phyloP scores from a whole-genome alignment of 2,113 vertebrate genomes.

The Nerophis lumbriciformis region DNA sequence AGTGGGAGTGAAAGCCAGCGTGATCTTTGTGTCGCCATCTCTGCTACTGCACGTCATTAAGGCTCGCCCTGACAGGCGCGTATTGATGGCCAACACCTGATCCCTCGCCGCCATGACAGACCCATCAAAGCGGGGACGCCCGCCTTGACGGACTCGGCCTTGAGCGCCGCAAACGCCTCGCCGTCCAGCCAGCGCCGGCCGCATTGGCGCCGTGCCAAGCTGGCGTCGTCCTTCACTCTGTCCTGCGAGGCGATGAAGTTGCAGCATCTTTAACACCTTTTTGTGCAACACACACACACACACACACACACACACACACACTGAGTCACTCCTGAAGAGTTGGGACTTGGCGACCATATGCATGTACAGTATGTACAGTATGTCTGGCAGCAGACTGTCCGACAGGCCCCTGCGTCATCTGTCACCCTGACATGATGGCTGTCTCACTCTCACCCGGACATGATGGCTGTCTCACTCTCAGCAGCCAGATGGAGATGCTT shows the following conservation, averaged over 20 bases:
- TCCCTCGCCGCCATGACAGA: conserved; percentile 65
- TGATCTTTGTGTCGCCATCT: not conserved
- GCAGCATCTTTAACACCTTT: conserved; percentile 51
- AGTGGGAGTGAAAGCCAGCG: too few relatives aligned
- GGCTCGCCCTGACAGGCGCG: conserved; percentile 12
- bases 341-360: conserved; percentile 43
- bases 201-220: conserved; percentile 67
- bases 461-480: conserved; percentile 68
- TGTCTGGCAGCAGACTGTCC: conserved; percentile 56
- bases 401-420: conserved; percentile 66
- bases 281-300: not conserved
- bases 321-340: too few relatives aligned
- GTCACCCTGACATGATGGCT: conserved; percentile 67
- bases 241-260: conserved; percentile 65
- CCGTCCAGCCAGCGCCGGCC: not conserved
- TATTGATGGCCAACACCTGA: conserved; percentile 58
- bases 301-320: too few relatives aligned
- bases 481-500: conserved; percentile 71
- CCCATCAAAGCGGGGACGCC: conserved; percentile 68
- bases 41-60: not conserved
- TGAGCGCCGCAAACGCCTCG: conserved; percentile 49
- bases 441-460: conserved; percentile 66
- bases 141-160: conserved; percentile 65
- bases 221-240: conserved; percentile 69
- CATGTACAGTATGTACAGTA: conserved; percentile 55